A percentile compares a stretch with the other conserved stretches of the same genome.
Evolutionary conservation across 2,113 vertebrate species (phyloP).

Genomic region (Cryptomyrus ogoouensis): DNA sequence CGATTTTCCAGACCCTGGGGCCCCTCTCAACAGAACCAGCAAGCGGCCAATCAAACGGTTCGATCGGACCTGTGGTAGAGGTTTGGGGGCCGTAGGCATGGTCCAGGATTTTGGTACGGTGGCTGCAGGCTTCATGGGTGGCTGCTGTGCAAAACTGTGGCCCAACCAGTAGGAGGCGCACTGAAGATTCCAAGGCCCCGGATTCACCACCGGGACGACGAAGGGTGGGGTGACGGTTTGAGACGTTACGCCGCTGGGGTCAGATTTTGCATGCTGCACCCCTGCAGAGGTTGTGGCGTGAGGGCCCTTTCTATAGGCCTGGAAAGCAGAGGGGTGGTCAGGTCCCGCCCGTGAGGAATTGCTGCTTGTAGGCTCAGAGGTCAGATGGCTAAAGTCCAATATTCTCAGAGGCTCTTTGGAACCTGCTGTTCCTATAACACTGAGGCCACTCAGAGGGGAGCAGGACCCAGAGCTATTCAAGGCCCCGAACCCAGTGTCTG

Average conservation of each 20-base stretch:
- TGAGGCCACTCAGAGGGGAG: constrained; percentile 34
- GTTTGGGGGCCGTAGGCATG: constrained; percentile 41
- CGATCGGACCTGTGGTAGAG: constrained; percentile 53
- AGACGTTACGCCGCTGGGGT: constrained; percentile 38
- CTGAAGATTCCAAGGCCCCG: constrained; percentile 56
- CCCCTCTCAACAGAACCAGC: constrained; percentile 86
- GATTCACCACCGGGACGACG: constrained; percentile 68
- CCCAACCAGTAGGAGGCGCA: constrained; percentile 40
- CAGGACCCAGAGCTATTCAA: background rate
- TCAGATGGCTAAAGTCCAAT: constrained; percentile 51
- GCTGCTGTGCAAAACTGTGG: constrained; percentile 40
- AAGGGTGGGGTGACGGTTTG: constrained; percentile 60
- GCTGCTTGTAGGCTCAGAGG: constrained; percentile 19
- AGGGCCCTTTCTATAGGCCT: constrained; percentile 57
- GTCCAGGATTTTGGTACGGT: constrained; percentile 66
- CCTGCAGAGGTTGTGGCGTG: background rate
- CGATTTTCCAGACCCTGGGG: constrained; percentile 92
- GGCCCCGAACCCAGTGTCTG: background rate
- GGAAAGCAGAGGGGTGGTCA: constrained; percentile 58
- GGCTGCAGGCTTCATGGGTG: constrained; percentile 53
- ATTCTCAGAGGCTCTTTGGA: background rate
- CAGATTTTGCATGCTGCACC: background rate
- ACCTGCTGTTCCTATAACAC: constrained; percentile 24
- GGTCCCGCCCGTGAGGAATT: constrained; percentile 31
- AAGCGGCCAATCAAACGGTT: constrained; percentile 69